Conservation (phyloP, 2,888 invertebrate species). For the Morinoia aosen region DNA sequence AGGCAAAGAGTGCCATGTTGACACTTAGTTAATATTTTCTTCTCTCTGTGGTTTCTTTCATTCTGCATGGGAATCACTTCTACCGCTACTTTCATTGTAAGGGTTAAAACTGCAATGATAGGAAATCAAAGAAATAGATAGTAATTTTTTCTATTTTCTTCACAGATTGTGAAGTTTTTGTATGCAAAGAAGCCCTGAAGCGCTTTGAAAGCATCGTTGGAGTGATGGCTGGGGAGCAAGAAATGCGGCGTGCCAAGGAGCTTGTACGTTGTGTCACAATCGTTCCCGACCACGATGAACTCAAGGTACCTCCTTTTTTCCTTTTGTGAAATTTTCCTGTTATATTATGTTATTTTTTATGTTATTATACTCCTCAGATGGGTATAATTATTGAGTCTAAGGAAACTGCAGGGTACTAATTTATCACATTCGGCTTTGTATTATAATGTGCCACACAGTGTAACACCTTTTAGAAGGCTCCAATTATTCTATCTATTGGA, state of each 20-base stretch:
- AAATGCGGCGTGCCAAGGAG: neutral
- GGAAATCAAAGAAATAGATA: neutral
- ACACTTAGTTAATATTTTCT: too few relatives aligned
- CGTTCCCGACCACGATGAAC: conserved; percentile 2
- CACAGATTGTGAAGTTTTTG: conserved; percentile 8
- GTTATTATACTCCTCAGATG: neutral
- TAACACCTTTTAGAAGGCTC: neutral
- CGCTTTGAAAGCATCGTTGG: conserved; percentile 29
- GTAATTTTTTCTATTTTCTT: neutral
- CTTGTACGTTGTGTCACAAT: neutral
- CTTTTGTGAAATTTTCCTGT: neutral
- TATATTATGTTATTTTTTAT: too few relatives aligned
- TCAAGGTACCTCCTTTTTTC: neutral
- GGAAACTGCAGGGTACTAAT: neutral
- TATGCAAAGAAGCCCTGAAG: conserved; percentile 22
- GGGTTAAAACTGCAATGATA: neutral
- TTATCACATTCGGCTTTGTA: neutral
- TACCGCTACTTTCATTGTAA: neutral
- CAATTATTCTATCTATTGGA: too few relatives aligned
- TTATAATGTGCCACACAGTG: neutral
- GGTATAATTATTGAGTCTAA: neutral
- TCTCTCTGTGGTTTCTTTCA: too few relatives aligned
- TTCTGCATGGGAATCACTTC: neutral
- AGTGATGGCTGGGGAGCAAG: conserved; percentile 39
- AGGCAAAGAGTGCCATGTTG: too few relatives aligned